Base-by-base conservation (phyloP, 1,140 invertebrate species). In the Bombus vancouverensis region DNA sequence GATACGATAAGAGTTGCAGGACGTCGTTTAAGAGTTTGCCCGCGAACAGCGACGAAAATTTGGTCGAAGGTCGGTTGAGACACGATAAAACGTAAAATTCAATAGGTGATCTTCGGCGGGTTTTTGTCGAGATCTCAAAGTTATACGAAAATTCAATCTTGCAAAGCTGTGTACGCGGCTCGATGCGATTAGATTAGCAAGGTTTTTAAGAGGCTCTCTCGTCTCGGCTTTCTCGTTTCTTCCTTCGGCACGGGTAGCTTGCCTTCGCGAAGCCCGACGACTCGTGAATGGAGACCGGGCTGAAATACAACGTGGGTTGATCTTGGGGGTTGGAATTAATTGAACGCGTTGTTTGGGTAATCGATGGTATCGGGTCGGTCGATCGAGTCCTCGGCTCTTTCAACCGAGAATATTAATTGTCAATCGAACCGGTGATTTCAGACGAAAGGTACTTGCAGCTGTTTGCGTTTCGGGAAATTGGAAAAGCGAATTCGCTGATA, bases 291-390 rank as follows among this genome's bases (percentile, higher is more conserved):
- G 39, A 13, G 37, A 22, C 5, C 4, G 34, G 22, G 62, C 10
- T 78, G 74, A 78, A 78, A 84, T 59, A 77, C 75, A 57, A 32
- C 47, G 22, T 18, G 32, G 76, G 66, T 84, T 79, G 75, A 79
- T 84, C 76, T 59, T 79, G 66, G 32, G 66, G 66, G 53, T 79
- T 28, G 65, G 76, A 84, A 84, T 84, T 84, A 84, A 84, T 84
- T 84, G 82, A 39, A 84, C 76, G 82, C 82, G 75, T 71, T 84
- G 82, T 79, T 84, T 84, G 75, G 82, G 75, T 79, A 84, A 84
- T 84, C 82, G 82, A 84, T 84, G 75, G 66, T 59, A 84, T 70
- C 47, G 39, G 53, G 28, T 72, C 39, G 39, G 28, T 79, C 39
- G 75, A 84, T 84, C 74, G 75, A 79, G 75, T 57, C 44, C 42